Evolutionary conservation across 2,888 invertebrate species (phyloP), one percentile per base, ranked within the genome.

Genomic region (Drosophila quinaria): DNA sequence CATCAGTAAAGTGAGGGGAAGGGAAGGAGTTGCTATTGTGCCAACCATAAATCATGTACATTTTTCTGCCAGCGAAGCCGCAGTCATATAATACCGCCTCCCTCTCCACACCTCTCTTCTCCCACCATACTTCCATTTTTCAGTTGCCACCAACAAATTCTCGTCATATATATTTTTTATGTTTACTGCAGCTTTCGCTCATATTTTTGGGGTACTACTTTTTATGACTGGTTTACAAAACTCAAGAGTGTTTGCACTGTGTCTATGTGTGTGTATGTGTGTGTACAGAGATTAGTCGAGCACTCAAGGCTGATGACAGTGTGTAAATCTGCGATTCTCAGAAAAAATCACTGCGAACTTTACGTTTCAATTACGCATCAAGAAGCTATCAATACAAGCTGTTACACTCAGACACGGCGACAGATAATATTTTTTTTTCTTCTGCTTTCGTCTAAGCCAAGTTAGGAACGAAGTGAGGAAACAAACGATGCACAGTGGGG

Each of bases 291-390:
- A 83, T 83, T 88, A 86, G 88, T 47, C 50, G 41, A 31, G 25
- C 42, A 52, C 42, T 33, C 41, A 35, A 47, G 58, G 13, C 37
- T 47, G 51, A 42, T 47, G 51, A 33, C 52, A 39, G 31, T 50
- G 41, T 35, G 42, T 37, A 51, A 60, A 51, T 60, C 31, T 49
- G 64, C 35, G 41, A 76, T 35, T 56, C 49, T 52, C 46, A n/a
- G 15, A 42, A 31, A 56, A 62, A 71, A 70, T 70, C 70, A 69
- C 56, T 66, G 69, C 65, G 67, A 90, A 87, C 80, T 90, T 87
- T 75, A 89, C 89, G 89, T 88, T 90, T 88, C 88, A 88, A 88
- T 88, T 88, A 88, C 90, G 83, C 90, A 90, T 88, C 88, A 88
- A 89, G 78, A 70, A 88, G 87, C 88, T 82, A 89, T 88, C 88